Evolutionary conservation across 1,140 invertebrate genomes (phyloP).

Genomic region (Bombus affinis): DNA sequence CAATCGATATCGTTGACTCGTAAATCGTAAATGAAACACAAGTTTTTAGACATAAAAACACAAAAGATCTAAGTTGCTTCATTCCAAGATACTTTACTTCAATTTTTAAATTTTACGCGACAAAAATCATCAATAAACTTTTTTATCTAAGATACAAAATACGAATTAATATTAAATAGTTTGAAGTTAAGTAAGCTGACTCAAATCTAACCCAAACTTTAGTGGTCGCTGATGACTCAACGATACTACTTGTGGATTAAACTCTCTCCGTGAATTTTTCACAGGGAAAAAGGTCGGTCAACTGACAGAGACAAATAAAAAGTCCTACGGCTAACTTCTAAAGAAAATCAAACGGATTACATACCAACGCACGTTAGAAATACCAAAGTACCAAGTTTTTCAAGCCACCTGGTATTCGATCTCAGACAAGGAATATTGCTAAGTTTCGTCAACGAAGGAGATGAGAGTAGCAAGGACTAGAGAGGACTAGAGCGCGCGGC

Average conservation of each 20-base stretch:
- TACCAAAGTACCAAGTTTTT: conserved; percentile 3
- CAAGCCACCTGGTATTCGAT: conserved; percentile 47
- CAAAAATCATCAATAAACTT: too few relatives aligned
- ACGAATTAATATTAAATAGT: too few relatives aligned
- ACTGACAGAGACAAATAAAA: neutral
- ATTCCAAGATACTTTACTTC: too few relatives aligned
- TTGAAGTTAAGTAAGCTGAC: too few relatives aligned
- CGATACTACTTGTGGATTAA: neutral
- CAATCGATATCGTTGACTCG: too few relatives aligned
- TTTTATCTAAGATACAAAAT: too few relatives aligned
- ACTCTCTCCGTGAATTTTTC: neutral
- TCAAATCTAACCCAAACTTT: too few relatives aligned
- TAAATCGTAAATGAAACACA: too few relatives aligned
- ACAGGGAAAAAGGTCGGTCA: neutral
- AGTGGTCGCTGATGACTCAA: neutral
- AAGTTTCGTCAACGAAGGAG: conserved; percentile 75
- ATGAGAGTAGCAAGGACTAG: conserved; percentile 57
- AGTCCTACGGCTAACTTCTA: neutral
- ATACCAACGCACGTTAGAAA: neutral
- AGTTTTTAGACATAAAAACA: too few relatives aligned
- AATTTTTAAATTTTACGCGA: too few relatives aligned
- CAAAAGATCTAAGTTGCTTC: too few relatives aligned
- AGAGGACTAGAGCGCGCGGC: conserved; percentile 68
- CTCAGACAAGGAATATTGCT: conserved; percentile 72
- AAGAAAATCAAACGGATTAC: neutral